Evolutionary conservation across 2,888 invertebrate species (phyloP).

Genomic region (Pegoplata infirma): DNA sequence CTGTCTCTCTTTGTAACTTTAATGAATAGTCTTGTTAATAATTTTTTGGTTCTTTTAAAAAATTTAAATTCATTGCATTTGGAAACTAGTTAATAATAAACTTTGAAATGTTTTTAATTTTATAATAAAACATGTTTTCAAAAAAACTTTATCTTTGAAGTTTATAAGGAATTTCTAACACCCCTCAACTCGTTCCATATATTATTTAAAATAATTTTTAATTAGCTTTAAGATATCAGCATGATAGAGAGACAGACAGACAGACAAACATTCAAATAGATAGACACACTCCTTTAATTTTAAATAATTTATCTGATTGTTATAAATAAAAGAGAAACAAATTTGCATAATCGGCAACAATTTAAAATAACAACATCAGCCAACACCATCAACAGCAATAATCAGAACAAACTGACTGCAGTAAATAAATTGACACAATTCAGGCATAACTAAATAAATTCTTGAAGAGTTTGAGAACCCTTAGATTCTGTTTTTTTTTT

Average conservation of each 20-base stretch:
- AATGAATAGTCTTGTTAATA: conserved; percentile 4
- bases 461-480: conserved; percentile 13
- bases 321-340: conserved; percentile 37
- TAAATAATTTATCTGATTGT: conserved; percentile 58
- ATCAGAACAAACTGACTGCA: conserved; percentile 55
- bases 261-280: too few relatives aligned
- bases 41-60: conserved; percentile 24
- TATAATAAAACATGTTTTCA: conserved; percentile 14
- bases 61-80: not conserved
- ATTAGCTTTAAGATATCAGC: conserved; percentile 25
- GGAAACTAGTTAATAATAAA: not conserved
- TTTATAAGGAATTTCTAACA: not conserved
- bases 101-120: too few relatives aligned
- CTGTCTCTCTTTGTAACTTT: not conserved
- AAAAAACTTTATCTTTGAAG: conserved; percentile 27
- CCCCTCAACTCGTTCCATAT: not conserved
- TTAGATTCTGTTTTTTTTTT: conserved; percentile 7
- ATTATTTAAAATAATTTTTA: conserved; percentile 23
- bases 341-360: conserved; percentile 75
- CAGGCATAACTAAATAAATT: conserved; percentile 44
- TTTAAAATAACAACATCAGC: conserved; percentile 63
- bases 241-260: not conserved
- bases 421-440: conserved; percentile 62
- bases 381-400: too few relatives aligned
- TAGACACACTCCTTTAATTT: conserved; percentile 31